A percentile compares a stretch with the other conserved stretches of the same genome.
Evolutionary conservation across 2,113 vertebrate genomes (phyloP).

Genomic region (zebrafish (Danio rerio)): GRCz12tu NC_133180.1:47112001-47112500

Average conservation of each 20-base stretch:
- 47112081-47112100: not conserved
- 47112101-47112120: not conserved
- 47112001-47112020: not conserved
- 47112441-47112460: not conserved
- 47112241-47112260: not conserved
- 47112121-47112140: not conserved
- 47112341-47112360: too few relatives aligned
- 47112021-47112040: not conserved
- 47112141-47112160: not conserved
- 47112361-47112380: too few relatives aligned
- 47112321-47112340: not conserved
- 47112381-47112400: too few relatives aligned
- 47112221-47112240: too few relatives aligned
- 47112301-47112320: not conserved
- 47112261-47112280: not conserved
- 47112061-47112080: not conserved
- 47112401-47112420: not conserved
- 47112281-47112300: not conserved
- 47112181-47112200: too few relatives aligned
- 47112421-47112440: not conserved
- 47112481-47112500: too few relatives aligned
- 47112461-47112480: not conserved
- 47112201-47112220: too few relatives aligned
- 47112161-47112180: too few relatives aligned
- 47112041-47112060: not conserved